Conservation (phyloP, 2,888 invertebrate species). For the Willowsia nigromaculata region DNA sequence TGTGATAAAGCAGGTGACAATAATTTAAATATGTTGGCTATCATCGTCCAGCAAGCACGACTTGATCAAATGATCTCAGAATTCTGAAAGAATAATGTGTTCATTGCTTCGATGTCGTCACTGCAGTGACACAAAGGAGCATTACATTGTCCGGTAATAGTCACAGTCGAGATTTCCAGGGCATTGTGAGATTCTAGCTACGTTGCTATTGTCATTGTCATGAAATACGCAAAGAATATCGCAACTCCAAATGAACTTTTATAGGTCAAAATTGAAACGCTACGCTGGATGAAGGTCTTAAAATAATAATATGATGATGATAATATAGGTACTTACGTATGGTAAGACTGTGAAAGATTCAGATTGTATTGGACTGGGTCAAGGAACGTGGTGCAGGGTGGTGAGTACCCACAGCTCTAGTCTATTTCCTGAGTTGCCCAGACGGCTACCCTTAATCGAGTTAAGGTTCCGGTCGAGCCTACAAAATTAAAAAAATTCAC, state of each 20-base stretch:
- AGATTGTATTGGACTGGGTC: constrained; percentile 56
- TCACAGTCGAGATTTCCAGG: not conserved
- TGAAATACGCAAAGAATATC: too few relatives aligned
- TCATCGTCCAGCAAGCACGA: not conserved
- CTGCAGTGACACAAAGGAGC: not conserved
- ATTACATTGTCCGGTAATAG: not conserved
- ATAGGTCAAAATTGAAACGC: too few relatives aligned
- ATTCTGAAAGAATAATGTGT: too few relatives aligned
- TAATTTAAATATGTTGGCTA: not conserved
- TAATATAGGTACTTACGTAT: not conserved
- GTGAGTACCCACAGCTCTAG: constrained; percentile 91
- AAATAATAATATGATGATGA: not conserved
- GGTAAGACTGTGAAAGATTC: constrained; percentile 21
- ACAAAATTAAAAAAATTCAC: too few relatives aligned
- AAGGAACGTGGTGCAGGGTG: constrained; percentile 92
- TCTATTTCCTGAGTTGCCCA: constrained; percentile 91
- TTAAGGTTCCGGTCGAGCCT: constrained; percentile 91
- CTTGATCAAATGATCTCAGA: not conserved
- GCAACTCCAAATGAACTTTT: too few relatives aligned
- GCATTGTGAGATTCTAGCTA: not conserved
- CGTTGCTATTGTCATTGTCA: too few relatives aligned
- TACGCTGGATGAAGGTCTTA: not conserved
- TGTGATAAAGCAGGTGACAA: not conserved
- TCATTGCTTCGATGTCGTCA: not conserved
- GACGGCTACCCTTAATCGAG: constrained; percentile 90